These are phyloP conservation scores for Unio pictorum DNA, from an alignment of 2,888 invertebrate species.

Conservation along the genomic window DNA sequence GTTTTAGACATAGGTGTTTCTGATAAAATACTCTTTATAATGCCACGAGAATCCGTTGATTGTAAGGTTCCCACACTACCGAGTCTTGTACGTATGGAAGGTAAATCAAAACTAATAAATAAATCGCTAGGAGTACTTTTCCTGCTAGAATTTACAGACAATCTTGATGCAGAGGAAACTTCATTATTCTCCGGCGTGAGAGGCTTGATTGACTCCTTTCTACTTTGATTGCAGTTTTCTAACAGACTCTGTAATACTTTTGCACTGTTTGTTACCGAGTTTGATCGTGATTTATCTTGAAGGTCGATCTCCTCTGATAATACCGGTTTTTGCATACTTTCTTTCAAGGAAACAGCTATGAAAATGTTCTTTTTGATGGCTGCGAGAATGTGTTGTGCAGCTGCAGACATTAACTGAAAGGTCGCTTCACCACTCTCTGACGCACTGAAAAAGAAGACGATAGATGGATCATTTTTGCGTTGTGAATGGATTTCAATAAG, in stretches of 20 bases:
- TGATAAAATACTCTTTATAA: background rate
- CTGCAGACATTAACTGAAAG: constrained; percentile 39
- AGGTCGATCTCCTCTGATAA: constrained; percentile 2
- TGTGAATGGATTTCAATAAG: background rate
- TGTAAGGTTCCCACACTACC: no score
- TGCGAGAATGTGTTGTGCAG: constrained; percentile 33
- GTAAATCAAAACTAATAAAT: no score
- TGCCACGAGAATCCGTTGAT: background rate
- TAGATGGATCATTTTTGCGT: background rate
- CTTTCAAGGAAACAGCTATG: constrained; percentile 29
- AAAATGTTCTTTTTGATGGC: constrained; percentile 45
- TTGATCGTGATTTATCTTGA: constrained; percentile 8
- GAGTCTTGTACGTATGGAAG: no score
- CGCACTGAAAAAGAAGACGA: constrained; percentile 33
- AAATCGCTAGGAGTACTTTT: no score
- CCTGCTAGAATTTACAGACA: no score
- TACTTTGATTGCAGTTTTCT: constrained; percentile 5
- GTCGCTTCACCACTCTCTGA: constrained; percentile 48
- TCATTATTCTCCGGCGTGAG: background rate
- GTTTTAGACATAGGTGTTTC: background rate
- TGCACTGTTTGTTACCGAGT: constrained; percentile 6
- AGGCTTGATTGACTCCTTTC: constrained; percentile 1
- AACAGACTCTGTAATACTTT: background rate
- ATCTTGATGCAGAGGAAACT: no score
- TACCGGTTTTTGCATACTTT: constrained; percentile 8